Percentiles rank a stretch among this genome's conserved stretches.
phyloP scores from a whole-genome alignment of 1,140 invertebrate genomes.

The Acromyrmex echinatior region DNA sequence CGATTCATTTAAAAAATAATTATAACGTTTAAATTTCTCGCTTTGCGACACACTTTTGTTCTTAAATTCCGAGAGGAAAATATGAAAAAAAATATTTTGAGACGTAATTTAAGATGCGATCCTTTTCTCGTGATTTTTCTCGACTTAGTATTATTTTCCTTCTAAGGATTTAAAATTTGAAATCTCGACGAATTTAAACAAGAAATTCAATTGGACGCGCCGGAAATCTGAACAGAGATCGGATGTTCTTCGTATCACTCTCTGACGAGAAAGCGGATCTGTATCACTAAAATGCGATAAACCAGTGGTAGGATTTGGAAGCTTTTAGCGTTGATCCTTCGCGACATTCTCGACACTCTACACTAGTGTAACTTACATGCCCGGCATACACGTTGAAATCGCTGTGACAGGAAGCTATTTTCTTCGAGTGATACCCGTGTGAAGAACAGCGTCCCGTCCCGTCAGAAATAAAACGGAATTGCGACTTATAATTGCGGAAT shows the following conservation, averaged over 20 bases:
- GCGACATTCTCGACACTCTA: conserved; percentile 24
- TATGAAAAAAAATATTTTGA: not conserved
- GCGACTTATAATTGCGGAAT: conserved; percentile 1
- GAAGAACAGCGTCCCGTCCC: not conserved
- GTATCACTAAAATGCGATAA: conserved; percentile 51
- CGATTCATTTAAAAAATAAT: conserved; percentile 13
- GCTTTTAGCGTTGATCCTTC: conserved; percentile 43
- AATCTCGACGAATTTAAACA: not conserved
- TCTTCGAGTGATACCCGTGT: not conserved
- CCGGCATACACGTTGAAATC: not conserved
- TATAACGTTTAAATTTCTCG: not conserved
- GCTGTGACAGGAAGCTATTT: conserved; percentile 19
- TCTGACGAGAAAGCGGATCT: conserved; percentile 1
- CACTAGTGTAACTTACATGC: conserved; percentile 6
- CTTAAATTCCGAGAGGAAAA: not conserved
- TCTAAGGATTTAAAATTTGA: not conserved
- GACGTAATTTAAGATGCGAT: not conserved
- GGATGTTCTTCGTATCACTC: conserved; percentile 1
- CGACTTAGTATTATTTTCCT: not conserved
- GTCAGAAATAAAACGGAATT: conserved; percentile 19
- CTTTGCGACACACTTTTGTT: not conserved
- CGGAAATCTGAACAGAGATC: conserved; percentile 1
- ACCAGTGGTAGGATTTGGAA: conserved; percentile 42
- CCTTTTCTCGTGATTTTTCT: not conserved
- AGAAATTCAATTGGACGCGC: conserved; percentile 34